phyloP scores from a whole-genome alignment of 92 coral and sea anemone genomes.

The Isaurus tuberculatus region DNA sequence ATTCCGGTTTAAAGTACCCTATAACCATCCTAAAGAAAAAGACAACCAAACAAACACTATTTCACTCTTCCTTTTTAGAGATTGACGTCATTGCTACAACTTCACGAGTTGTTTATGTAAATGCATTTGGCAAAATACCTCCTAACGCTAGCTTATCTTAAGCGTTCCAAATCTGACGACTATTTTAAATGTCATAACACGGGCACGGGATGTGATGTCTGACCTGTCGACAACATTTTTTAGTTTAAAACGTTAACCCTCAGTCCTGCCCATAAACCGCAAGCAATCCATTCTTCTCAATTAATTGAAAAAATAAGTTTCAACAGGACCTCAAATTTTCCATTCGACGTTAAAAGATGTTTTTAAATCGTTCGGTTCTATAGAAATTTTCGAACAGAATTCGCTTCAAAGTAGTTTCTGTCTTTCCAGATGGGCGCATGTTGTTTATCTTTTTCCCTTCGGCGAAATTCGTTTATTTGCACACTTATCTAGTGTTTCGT shows the following conservation, averaged over 20 bases:
- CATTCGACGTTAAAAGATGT: background rate
- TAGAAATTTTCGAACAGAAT: background rate
- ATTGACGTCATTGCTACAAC: background rate
- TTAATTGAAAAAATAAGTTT: background rate
- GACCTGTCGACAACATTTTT: conserved; percentile 20
- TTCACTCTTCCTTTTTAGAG: too few relatives aligned
- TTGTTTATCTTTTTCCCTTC: conserved; percentile 3
- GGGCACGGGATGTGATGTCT: background rate
- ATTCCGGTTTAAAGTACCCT: background rate
- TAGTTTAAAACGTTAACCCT: conserved; percentile 21
- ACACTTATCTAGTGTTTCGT: background rate
- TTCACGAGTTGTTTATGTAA: background rate
- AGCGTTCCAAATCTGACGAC: background rate
- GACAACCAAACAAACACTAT: background rate
- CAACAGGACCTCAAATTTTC: background rate
- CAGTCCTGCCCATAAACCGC: background rate
- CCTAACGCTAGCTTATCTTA: background rate
- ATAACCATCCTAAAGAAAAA: background rate
- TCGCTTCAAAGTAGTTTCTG: background rate
- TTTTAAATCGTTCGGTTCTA: background rate
- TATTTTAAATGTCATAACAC: background rate
- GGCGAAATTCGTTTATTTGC: conserved; percentile 6
- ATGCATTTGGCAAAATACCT: background rate
- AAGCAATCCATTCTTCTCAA: background rate
- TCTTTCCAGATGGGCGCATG: background rate